These are phyloP conservation scores for Spizaetus ornatus DNA, from an alignment of 2,113 vertebrate species.

Conservation along the genomic window DNA sequence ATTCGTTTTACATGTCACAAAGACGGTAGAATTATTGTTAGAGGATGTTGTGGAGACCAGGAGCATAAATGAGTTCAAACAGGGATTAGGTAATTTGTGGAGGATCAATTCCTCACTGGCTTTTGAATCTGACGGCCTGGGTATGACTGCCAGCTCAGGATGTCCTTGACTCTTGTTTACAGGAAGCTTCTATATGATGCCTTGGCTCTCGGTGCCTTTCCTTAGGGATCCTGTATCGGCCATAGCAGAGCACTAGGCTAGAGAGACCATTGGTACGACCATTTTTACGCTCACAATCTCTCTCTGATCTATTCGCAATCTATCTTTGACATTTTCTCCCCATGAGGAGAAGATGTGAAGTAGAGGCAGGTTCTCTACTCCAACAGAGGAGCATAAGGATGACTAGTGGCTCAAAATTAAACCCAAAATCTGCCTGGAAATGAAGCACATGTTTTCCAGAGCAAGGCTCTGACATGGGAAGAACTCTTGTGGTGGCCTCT, in stretches of 20 bases:
- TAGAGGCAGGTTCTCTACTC: not conserved
- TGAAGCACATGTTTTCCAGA: not conserved
- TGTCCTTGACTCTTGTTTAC: not conserved
- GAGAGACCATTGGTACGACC: not conserved
- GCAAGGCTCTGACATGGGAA: not conserved
- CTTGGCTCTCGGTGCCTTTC: not conserved
- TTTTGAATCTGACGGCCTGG: not conserved
- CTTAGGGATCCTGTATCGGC: not conserved
- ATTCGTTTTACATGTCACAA: not conserved
- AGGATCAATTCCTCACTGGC: not conserved
- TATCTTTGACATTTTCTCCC: not conserved
- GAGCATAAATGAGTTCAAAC: not conserved
- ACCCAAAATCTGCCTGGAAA: not conserved
- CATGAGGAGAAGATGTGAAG: not conserved
- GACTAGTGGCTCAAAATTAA: not conserved
- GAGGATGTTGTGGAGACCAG: not conserved
- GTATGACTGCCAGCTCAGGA: not conserved
- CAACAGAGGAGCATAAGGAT: not conserved
- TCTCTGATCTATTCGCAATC: not conserved
- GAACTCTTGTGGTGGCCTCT: not conserved
- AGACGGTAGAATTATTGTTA: not conserved
- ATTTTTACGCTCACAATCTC: not conserved
- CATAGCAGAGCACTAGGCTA: not conserved
- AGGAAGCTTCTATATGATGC: not conserved
- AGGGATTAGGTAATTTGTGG: not conserved